phyloP scores from a whole-genome alignment of 2,113 vertebrate genomes.

The Oncorhynchus kisutch region DNA sequence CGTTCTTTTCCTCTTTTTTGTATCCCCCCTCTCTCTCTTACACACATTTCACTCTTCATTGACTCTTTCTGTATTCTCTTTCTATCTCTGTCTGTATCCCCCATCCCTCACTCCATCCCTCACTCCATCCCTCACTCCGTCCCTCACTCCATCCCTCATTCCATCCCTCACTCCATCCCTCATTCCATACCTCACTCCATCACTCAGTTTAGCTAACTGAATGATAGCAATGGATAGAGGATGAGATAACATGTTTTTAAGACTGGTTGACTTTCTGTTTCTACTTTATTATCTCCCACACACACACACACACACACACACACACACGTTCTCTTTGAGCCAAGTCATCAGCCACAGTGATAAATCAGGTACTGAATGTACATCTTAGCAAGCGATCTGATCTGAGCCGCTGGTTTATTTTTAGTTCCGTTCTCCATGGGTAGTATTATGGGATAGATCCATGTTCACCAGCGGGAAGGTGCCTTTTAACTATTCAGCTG shows the following conservation, averaged over 20 bases:
- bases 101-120: conserved; percentile 10
- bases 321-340: too few species aligned
- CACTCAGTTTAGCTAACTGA: conserved; percentile 11
- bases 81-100: not conserved
- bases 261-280: too few species aligned
- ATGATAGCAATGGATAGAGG: conserved; percentile 19
- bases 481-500: conserved; percentile 7
- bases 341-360: not conserved
- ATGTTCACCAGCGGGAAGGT: conserved; percentile 25
- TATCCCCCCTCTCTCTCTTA: not conserved
- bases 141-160: conserved; percentile 4
- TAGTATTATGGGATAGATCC: not conserved
- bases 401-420: conserved; percentile 37
- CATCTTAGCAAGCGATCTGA: conserved; percentile 52
- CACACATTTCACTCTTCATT: not conserved
- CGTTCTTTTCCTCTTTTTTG: not conserved
- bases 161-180: conserved; percentile 16
- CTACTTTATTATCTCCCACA: too few species aligned
- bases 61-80: not conserved
- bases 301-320: not conserved
- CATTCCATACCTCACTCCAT: conserved; percentile 20
- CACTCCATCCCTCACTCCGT: not conserved
- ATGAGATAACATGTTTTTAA: conserved; percentile 4
- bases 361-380: conserved; percentile 19
- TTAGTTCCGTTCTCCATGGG: conserved; percentile 41